Base-by-base conservation (phyloP, 2,888 invertebrate species). In the Anticlea derivata region DNA sequence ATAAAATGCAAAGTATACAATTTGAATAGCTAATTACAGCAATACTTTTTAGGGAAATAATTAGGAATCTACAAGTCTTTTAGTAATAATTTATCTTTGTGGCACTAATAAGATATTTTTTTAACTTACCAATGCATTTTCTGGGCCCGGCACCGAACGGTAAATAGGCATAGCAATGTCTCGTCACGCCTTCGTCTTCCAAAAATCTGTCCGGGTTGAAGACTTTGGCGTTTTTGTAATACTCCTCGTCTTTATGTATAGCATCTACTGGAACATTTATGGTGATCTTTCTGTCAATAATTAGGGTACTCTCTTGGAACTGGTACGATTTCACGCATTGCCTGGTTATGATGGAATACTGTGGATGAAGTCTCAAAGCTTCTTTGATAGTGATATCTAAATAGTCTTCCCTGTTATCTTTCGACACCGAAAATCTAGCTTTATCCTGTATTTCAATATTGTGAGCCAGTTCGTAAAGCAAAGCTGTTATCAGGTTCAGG, bases 141-240 rank as follows among this genome's bases (percentile, higher is more conserved):
- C 86, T 82, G 17, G 88, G 87, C 33, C 91, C 91, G 7, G 78
- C 80, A 26, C 91, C 89, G 61, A 87, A 91, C 3, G 90, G 87
- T 43, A 89, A 65, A 65, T 76, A 89, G 0, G 80, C 63, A 50
- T 75, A 79, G 37, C 75, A 70, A 50, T 78, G 75, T 12, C 66
- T 70, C 0, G 66, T 61, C 0, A 71, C 59, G 20, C 63, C 68
- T 31, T 76, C 73, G 12, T 69, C 73, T 43, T 73, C 66, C 45
- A 78, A 63, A 63, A 86, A 88, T 35, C 91, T 73, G n/a, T 83
- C 81, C 5, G 91, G 90, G 33, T 80, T 79, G 56, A 83, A 91
- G 4, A 53, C 55, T 7, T 69, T 56, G 0, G 87, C 74, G n/a
- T 83, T 70, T 8, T 75, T 66, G 55, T 80, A 87, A 61, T 82